Percentiles rank a stretch among this genome's conserved stretches.
Conservation (phyloP, 2,113 vertebrate species). For the Upupa epops region DNA sequence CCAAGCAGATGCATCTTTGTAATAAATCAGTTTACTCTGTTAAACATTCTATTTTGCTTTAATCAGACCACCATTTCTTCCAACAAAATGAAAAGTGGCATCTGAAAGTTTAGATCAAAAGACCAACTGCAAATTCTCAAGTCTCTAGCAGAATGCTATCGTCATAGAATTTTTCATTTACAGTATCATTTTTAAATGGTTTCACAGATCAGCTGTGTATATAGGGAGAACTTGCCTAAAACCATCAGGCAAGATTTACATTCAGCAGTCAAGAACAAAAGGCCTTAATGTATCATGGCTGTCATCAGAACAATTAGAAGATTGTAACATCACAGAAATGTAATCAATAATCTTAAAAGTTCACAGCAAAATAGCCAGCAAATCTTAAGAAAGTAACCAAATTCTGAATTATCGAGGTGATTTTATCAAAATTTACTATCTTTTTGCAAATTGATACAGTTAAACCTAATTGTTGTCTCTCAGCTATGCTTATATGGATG, state of each 20-base stretch:
- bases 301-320: constrained; percentile 14
- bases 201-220: background rate
- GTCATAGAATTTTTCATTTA: background rate
- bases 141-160: background rate
- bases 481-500: background rate
- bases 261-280: background rate
- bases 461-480: background rate
- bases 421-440: background rate
- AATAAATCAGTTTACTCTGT: background rate
- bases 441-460: background rate
- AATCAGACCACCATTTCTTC: background rate
- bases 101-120: background rate
- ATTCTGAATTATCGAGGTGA: background rate
- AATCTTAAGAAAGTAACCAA: background rate
- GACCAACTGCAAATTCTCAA: background rate
- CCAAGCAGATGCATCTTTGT: background rate
- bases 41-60: background rate
- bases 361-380: background rate
- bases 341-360: background rate
- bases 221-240: too few species aligned
- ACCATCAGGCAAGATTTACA: constrained; percentile 1
- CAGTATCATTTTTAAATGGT: background rate
- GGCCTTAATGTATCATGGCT: background rate
- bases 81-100: background rate
- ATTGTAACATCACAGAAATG: background rate